Conservation (phyloP, 2,888 invertebrate genomes). For the Trissoscelio sp. region DNA sequence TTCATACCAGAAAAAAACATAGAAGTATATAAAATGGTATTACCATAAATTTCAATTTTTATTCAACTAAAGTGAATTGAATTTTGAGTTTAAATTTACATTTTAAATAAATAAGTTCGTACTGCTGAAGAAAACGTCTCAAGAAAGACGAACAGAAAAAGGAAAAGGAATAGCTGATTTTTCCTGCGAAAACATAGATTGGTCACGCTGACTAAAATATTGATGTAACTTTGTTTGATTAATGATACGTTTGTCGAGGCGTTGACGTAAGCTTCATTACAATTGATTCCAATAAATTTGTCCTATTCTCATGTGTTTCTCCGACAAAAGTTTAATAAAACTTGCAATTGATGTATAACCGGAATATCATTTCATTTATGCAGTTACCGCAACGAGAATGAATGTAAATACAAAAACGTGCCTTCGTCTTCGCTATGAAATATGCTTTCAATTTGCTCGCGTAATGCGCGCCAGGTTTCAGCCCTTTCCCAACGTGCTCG, state of each 20-base stretch:
- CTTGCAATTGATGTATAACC: slow-evolving; percentile 51
- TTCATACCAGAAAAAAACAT: no score
- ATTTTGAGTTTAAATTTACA: no score
- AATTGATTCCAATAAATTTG: slow-evolving; percentile 15
- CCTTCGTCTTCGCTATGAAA: slow-evolving; percentile 63
- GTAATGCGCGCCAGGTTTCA: slow-evolving; percentile 54
- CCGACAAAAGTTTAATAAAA: slow-evolving; percentile 53
- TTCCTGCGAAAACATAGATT: no score
- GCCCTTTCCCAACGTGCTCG: slow-evolving; percentile 41
- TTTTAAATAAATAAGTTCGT: no score
- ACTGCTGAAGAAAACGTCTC: no score
- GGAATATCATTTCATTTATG: slow-evolving; percentile 55
- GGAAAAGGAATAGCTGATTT: no score
- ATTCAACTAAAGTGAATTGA: no score
- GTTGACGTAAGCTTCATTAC: slow-evolving; percentile 10
- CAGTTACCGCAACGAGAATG: slow-evolving; percentile 55
- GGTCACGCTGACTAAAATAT: no score
- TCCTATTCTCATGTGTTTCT: background rate
- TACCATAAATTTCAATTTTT: no score
- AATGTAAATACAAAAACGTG: slow-evolving; percentile 66
- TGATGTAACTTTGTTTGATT: no score
- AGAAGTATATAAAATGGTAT: no score
- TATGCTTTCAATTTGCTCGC: slow-evolving; percentile 63
- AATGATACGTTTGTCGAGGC: background rate
- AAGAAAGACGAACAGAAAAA: no score